Conservation (phyloP, 2,113 vertebrate genomes). For the Tyrannus savana region DNA sequence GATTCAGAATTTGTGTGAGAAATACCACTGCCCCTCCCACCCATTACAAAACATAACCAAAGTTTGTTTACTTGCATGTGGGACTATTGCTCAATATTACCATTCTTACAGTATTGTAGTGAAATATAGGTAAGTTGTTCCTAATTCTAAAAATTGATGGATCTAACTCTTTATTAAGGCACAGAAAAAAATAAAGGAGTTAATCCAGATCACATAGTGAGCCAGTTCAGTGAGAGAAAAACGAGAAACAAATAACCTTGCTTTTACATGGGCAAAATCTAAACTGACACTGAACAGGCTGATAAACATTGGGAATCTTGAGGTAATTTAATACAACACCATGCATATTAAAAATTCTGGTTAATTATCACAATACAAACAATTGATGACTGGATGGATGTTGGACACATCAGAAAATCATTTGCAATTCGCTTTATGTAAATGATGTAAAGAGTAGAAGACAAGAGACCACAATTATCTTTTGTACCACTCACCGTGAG, state of each 20-base stretch:
- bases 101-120: not conserved
- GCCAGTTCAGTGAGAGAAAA: not conserved
- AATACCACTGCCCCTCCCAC: not conserved
- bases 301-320: not conserved
- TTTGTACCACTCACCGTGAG: slow-evolving; percentile 62
- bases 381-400: not conserved
- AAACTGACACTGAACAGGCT: not conserved
- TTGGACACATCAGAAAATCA: not conserved
- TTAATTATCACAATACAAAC: not conserved
- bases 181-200: not conserved
- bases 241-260: not conserved
- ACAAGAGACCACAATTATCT: not conserved
- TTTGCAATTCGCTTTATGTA: not conserved
- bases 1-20: not conserved
- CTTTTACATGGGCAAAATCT: not conserved
- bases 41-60: not conserved
- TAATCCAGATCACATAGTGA: not conserved
- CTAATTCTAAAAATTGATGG: not conserved
- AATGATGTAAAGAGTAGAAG: not conserved
- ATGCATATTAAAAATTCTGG: not conserved
- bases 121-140: not conserved
- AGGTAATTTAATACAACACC: not conserved
- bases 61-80: not conserved
- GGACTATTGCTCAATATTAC: not conserved
- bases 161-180: not conserved